Evolutionary conservation across 2,797 vertebrate species (phyloP).

Genomic region (Acrossocheilus fasciatus): DNA sequence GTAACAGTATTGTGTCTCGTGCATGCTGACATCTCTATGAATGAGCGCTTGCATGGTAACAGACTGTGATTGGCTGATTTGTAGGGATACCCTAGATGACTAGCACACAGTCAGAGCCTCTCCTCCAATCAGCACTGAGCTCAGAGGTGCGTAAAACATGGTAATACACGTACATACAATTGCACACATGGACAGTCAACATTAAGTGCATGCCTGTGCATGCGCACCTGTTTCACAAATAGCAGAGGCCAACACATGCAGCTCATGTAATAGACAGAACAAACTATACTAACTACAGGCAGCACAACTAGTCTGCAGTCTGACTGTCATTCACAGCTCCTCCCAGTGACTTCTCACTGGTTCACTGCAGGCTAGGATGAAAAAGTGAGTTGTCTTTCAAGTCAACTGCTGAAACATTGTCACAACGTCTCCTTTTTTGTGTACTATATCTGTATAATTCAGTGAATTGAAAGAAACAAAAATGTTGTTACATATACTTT

Average conservation of each 20-base stretch:
- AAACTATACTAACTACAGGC: neutral
- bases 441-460: neutral
- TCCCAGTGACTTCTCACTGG: neutral
- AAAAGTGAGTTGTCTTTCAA: neutral
- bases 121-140: slow-evolving; percentile 71
- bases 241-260: slow-evolving; percentile 2
- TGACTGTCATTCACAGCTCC: neutral
- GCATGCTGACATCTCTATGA: slow-evolving; percentile 52
- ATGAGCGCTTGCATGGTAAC: slow-evolving; percentile 72
- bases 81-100: slow-evolving; percentile 67
- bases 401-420: neutral
- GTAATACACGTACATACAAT: slow-evolving; percentile 21
- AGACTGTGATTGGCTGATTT: slow-evolving; percentile 70
- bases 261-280: neutral
- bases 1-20: neutral
- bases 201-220: slow-evolving; percentile 35
- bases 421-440: neutral
- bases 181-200: slow-evolving; percentile 11
- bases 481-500: neutral
- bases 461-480: neutral
- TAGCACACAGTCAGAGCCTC: slow-evolving; percentile 59
- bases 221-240: neutral
- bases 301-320: neutral
- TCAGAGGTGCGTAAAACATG: slow-evolving; percentile 58
- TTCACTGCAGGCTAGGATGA: neutral